Percentiles rank a stretch among this genome's conserved stretches.
phyloP scores from a whole-genome alignment of 2,113 vertebrate species.

The Atractosteus spatula region DNA sequence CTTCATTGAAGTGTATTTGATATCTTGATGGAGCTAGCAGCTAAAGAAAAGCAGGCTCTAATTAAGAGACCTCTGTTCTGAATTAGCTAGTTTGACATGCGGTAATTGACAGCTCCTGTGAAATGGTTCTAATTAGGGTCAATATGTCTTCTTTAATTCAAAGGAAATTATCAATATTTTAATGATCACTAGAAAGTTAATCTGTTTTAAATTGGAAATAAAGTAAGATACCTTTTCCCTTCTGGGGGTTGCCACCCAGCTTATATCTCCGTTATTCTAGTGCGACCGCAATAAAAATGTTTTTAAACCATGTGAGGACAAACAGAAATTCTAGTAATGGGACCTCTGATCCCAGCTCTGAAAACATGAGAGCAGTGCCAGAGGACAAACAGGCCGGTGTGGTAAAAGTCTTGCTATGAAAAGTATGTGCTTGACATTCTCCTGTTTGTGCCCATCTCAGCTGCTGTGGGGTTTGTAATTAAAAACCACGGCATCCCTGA shows the following conservation, averaged over 20 bases:
- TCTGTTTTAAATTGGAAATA: constrained; percentile 53
- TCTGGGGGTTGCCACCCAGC: constrained; percentile 5
- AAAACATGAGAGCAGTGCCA: neutral
- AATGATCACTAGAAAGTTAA: constrained; percentile 82
- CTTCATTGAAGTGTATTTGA: constrained; percentile 58
- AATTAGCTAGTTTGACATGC: constrained; percentile 81
- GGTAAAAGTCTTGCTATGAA: neutral
- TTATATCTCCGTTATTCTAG: constrained; percentile 27
- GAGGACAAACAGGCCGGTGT: neutral
- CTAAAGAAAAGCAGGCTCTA: constrained; percentile 75
- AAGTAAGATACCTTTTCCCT: constrained; percentile 25
- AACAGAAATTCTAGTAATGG: constrained; percentile 24
- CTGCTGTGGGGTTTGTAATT: too few relatives aligned
- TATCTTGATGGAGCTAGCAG: constrained; percentile 67
- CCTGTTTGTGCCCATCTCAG: neutral
- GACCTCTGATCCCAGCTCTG: neutral
- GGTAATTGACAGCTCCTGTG: constrained; percentile 82
- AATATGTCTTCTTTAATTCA: constrained; percentile 83
- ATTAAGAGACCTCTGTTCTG: constrained; percentile 81
- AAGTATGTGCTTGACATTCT: too few relatives aligned
- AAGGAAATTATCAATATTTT: constrained; percentile 82
- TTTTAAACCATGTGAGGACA: constrained; percentile 21
- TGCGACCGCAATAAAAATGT: constrained; percentile 18
- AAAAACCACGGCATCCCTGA: too few relatives aligned
- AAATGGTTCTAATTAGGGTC: constrained; percentile 83